These are phyloP conservation scores for Ptychodera flava DNA, from an alignment of 35 echinoderm and acorn worm species.

Conservation along the genomic window DNA sequence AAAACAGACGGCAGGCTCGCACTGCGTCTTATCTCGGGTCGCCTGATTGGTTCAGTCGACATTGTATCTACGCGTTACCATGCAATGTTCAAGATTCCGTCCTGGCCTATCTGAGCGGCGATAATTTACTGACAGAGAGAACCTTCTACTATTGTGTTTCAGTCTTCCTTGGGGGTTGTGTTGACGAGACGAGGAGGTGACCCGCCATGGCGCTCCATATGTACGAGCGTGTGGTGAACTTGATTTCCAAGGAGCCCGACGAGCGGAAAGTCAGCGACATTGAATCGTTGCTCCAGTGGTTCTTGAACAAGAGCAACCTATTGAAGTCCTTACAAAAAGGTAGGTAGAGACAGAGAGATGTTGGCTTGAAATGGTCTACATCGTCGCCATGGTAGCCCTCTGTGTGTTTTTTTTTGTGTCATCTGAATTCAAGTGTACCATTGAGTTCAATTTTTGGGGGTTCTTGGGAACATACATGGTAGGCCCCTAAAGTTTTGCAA, in stretches of 20 bases:
- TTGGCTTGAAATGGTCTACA: no score
- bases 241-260: neutral
- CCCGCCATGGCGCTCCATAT: neutral
- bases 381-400: no score
- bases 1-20: no score
- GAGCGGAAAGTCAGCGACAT: neutral
- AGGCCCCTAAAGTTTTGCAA: no score
- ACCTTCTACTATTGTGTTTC: neutral
- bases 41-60: no score
- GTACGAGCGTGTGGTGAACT: neutral
- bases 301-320: neutral
- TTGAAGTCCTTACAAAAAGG: neutral
- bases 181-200: neutral
- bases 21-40: no score
- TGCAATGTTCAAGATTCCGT: neutral
- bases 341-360: no score
- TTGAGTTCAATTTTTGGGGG: no score
- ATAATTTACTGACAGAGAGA: neutral
- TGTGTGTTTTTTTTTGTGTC: neutral
- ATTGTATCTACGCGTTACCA: neutral
- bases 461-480: no score
- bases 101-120: neutral
- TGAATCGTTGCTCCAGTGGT: neutral
- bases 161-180: neutral
- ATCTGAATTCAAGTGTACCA: no score